Evolutionary conservation across 2,888 invertebrate genomes (phyloP), one percentile per base, ranked within the genome.

Genomic region (Ochropleura plecta): DNA sequence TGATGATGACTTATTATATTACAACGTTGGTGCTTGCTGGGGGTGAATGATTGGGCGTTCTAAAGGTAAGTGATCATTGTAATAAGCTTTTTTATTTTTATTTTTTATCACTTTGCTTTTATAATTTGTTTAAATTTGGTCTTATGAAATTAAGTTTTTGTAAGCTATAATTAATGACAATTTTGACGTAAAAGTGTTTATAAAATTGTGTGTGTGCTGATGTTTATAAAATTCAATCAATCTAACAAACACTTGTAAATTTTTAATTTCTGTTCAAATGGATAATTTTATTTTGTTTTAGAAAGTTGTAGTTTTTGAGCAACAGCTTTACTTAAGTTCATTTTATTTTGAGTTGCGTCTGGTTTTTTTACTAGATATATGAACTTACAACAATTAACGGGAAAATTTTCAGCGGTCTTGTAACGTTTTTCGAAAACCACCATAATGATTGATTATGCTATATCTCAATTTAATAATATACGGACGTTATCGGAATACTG

Each of bases 21-120:
- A 90, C 86, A 87, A 79, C 83, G 86, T 83, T 84, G 90, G 88
- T 91, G 88, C 79, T 88, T 84, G 86, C 76, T 84, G 74, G 89
- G 88, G 88, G 73, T 78, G 81, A 72, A 81, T 81, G 51, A 83
- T 62, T 16, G 89, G 88, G 86, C 83, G 85, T 84, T 87, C 86
- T 91, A 86, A 85, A 95, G 95, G 95, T 95, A 90, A 89, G 94
- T 88, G 84, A 86, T 70, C n/a, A 49, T 16, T 51, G 48, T 46
- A 42, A 16, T 30, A 0, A 14, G 3, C 6, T 0, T 7, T 18
- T 55, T 18, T 3, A 3, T 68, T 6, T 60, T 48, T 44, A 14
- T 42, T 46, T 0, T 30, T 46, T 12, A 48, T 30, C 3, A 3
- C 0, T 8, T 20, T 7, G 0, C 30, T 53, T 46, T 20, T 66